These are phyloP conservation scores for Holacanthella duospinosa DNA, from an alignment of 2,888 invertebrate species.

Conservation along the genomic window DNA sequence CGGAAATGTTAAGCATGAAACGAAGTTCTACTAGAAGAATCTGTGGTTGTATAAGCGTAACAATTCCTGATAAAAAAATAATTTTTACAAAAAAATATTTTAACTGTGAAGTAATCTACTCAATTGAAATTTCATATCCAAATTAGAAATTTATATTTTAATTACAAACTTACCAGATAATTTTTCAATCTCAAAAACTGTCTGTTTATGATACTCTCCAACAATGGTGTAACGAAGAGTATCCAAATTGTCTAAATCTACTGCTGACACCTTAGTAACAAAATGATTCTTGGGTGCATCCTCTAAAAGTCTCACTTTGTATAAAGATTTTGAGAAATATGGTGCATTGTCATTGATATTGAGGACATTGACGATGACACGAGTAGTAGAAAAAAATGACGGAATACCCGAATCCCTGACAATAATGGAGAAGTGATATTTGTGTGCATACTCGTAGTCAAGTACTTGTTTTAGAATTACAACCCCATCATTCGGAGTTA, in stretches of 20 bases:
- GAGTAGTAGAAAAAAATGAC: conserved; percentile 64
- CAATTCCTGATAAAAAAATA: conserved; percentile 46
- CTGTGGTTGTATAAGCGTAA: conserved; percentile 62
- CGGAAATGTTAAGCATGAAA: conserved; percentile 76
- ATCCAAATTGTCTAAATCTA: conserved; percentile 75
- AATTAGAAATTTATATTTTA: no score
- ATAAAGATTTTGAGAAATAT: conserved; percentile 63
- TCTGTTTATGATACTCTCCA: conserved; percentile 66
- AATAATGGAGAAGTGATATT: conserved; percentile 66
- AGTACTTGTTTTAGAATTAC: conserved; percentile 66
- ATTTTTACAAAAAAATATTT: no score
- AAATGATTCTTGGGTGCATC: conserved; percentile 76
- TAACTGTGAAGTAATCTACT: no score
- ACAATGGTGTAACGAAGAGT: conserved; percentile 70
- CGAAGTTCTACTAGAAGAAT: conserved; percentile 56
- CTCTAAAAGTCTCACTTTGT: conserved; percentile 65
- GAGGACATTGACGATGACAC: conserved; percentile 62
- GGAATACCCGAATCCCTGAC: conserved; percentile 79
- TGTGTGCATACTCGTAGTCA: conserved; percentile 64
- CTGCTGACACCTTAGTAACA: conserved; percentile 75
- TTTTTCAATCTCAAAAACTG: conserved; percentile 61
- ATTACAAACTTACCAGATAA: conserved; percentile 47
- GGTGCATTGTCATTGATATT: conserved; percentile 66
- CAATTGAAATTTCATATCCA: no score
- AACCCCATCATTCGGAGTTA: conserved; percentile 58